These are phyloP conservation scores for Tuta absoluta DNA, from an alignment of 2,888 invertebrate genomes.

Conservation along the genomic window DNA sequence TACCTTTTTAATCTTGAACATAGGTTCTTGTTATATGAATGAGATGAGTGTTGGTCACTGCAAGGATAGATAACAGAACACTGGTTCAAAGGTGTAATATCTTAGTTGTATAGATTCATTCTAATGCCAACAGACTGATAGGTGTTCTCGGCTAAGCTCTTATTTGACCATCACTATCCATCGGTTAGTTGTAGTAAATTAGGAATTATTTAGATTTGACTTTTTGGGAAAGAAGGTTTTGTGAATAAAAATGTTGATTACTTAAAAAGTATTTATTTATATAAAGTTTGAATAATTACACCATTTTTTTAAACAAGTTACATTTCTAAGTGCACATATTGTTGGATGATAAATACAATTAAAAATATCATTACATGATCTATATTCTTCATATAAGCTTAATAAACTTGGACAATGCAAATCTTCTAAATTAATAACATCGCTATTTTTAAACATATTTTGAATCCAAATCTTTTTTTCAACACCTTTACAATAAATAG, in stretches of 20 bases:
- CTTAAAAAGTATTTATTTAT: not conserved
- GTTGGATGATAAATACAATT: constrained; percentile 16
- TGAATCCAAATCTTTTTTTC: constrained; percentile 30
- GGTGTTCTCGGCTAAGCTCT: too few relatives aligned
- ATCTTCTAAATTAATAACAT: constrained; percentile 29
- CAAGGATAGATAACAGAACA: too few relatives aligned
- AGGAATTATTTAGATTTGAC: too few relatives aligned
- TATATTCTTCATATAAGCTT: constrained; percentile 25
- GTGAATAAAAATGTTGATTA: not conserved
- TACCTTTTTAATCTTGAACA: too few relatives aligned
- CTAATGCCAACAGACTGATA: too few relatives aligned
- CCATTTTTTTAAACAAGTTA: constrained; percentile 23
- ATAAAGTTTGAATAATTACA: constrained; percentile 21
- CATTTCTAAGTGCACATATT: constrained; percentile 24
- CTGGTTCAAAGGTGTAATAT: too few relatives aligned
- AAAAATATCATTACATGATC: constrained; percentile 3
- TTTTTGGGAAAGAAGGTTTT: constrained; percentile 31
- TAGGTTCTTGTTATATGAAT: too few relatives aligned
- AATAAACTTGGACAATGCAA: constrained; percentile 25
- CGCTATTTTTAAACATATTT: constrained; percentile 16
- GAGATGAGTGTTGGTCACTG: too few relatives aligned
- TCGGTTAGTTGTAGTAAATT: too few relatives aligned
- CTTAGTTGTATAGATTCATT: too few relatives aligned
- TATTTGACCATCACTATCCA: too few relatives aligned
- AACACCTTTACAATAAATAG: constrained; percentile 26